These are phyloP conservation scores for Propithecus deckenii DNA, from an alignment of 2,797 vertebrate genomes.

Conservation along the genomic window DNA sequence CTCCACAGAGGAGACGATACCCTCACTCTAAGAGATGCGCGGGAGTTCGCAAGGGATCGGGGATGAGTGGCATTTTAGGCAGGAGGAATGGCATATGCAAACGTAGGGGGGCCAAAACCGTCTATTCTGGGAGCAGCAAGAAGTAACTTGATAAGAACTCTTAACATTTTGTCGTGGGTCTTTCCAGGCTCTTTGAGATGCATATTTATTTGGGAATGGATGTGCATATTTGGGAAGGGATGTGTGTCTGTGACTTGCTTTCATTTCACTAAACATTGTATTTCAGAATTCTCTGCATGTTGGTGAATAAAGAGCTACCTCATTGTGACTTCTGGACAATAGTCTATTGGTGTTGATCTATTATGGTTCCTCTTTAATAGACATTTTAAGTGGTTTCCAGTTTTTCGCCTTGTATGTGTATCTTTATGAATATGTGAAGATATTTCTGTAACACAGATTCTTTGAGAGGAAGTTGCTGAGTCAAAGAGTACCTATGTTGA, in stretches of 20 bases:
- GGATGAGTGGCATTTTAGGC: not conserved
- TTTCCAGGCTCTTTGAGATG: not conserved
- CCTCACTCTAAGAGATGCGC: fast-evolving
- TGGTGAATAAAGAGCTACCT: not conserved
- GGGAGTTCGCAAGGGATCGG: not conserved
- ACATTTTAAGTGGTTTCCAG: not conserved
- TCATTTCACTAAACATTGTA: not conserved
- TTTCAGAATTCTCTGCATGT: not conserved
- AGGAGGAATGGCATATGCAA: not conserved
- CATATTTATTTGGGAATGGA: not conserved
- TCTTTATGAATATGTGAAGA: not conserved
- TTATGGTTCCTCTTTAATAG: not conserved
- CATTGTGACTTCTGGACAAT: not conserved
- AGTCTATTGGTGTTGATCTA: not conserved
- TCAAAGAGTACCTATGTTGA: not conserved
- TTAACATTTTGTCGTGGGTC: not conserved
- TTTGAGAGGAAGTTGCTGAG: not conserved
- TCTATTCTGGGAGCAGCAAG: not conserved
- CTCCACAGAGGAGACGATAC: not conserved
- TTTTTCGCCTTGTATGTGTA: not conserved
- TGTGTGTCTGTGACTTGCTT: not conserved
- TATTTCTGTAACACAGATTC: not conserved
- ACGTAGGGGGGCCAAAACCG: not conserved
- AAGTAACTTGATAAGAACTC: not conserved
- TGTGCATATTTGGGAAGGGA: not conserved